Evolutionary conservation across 2,888 invertebrate genomes (phyloP).

Genomic region (Microplitis manilae): DNA sequence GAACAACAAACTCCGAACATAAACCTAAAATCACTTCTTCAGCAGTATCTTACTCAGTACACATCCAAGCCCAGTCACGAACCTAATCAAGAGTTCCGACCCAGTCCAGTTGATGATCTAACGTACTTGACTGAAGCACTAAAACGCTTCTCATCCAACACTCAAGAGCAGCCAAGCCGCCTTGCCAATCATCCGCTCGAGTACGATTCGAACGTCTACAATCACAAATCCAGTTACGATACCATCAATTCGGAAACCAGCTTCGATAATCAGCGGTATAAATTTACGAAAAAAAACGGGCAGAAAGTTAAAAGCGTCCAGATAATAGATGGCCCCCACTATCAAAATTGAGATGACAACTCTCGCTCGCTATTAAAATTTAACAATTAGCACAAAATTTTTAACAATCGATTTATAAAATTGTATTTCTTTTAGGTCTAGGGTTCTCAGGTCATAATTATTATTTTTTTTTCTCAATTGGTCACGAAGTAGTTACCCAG

Average conservation of each 20-base stretch:
- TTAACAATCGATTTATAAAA: background rate
- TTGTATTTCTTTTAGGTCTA: background rate
- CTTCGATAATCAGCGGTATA: conserved; percentile 15
- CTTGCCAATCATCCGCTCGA: conserved; percentile 29
- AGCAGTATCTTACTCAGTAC: conserved; percentile 66
- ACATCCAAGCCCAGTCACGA: conserved; percentile 52
- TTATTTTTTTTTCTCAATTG: background rate
- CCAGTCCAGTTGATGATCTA: conserved; percentile 59
- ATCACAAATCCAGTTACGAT: conserved; percentile 50
- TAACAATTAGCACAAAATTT: background rate
- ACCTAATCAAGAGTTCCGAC: conserved; percentile 52
- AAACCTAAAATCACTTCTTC: conserved; percentile 66
- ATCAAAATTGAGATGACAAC: conserved; percentile 36
- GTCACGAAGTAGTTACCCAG: background rate
- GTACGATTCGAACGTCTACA: conserved; percentile 41
- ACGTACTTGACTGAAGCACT: conserved; percentile 60
- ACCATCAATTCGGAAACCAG: conserved; percentile 20
- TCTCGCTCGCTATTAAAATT: background rate
- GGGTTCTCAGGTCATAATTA: background rate
- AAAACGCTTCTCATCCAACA: conserved; percentile 51
- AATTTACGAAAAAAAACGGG: conserved; percentile 47
- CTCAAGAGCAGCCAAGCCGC: background rate
- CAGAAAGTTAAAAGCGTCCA: conserved; percentile 67
- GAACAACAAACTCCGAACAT: conserved; percentile 60
- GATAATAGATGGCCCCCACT: conserved; percentile 65